phyloP scores from a whole-genome alignment of 1,140 invertebrate species.

The Penaeus indicus region DNA sequence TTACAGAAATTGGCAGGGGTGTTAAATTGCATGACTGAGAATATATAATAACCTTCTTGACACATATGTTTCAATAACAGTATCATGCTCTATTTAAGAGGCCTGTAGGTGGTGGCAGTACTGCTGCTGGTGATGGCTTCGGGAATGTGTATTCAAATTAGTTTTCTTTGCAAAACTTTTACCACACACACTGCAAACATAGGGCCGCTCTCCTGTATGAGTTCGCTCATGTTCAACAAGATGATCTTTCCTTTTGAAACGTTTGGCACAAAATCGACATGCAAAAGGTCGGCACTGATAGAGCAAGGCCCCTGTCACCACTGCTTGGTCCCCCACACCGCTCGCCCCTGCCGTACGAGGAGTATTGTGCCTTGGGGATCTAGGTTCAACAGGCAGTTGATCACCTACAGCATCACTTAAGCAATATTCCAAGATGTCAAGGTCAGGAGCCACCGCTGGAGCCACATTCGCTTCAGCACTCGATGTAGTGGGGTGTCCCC shows the following conservation, averaged over 20 bases:
- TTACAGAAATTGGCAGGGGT: too few relatives aligned
- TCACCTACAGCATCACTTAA: conserved; percentile 56
- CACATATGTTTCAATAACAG: too few relatives aligned
- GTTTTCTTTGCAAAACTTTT: conserved; percentile 65
- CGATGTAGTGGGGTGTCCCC: conserved; percentile 23
- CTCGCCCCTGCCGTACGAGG: neutral
- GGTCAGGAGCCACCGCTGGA: conserved; percentile 41
- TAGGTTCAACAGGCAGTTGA: conserved; percentile 49
- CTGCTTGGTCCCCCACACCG: conserved; percentile 38
- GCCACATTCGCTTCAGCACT: conserved; percentile 20
- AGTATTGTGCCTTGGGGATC: conserved; percentile 35
- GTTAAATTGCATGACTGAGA: too few relatives aligned
- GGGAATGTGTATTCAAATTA: conserved; percentile 60
- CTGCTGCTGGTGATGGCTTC: conserved; percentile 59
- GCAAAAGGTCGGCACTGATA: conserved; percentile 63
- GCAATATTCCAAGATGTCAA: conserved; percentile 63
- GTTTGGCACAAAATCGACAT: conserved; percentile 66
- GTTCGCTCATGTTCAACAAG: conserved; percentile 66
- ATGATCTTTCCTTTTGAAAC: conserved; percentile 66
- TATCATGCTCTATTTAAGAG: conserved; percentile 4
- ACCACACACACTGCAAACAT: conserved; percentile 66
- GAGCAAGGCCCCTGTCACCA: conserved; percentile 43
- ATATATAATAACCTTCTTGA: too few relatives aligned
- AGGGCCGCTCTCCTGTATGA: conserved; percentile 69
- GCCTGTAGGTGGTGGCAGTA: conserved; percentile 54